A percentile compares a stretch with the other conserved stretches of the same genome.
These are phyloP conservation scores for Crotalus helleri DNA, from an alignment of 2,113 vertebrate genomes.

Conservation along the genomic window DNA sequence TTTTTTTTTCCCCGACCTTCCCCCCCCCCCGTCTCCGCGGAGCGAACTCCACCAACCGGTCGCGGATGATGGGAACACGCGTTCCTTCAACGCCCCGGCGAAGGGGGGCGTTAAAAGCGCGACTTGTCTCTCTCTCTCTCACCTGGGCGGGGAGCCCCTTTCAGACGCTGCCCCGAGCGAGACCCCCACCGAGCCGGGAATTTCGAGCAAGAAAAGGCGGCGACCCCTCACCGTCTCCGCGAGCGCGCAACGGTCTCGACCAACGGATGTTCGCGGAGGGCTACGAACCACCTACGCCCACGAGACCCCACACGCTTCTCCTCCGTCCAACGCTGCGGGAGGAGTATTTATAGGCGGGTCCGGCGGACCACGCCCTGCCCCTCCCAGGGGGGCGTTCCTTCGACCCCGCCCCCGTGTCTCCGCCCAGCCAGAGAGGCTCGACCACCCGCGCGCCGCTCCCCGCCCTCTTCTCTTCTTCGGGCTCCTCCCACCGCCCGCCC, in stretches of 20 bases:
- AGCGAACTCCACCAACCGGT: background rate
- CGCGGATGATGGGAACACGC: background rate
- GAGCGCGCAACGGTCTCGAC: background rate
- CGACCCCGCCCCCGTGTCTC: background rate
- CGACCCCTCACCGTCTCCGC: background rate
- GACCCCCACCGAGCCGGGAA: background rate
- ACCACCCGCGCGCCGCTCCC: fast-evolving
- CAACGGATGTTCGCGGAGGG: background rate
- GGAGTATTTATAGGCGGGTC: background rate
- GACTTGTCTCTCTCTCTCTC: background rate
- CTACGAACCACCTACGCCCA: background rate
- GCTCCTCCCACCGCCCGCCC: background rate
- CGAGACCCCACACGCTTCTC: background rate
- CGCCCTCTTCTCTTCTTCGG: fast-evolving
- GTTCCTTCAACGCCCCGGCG: background rate
- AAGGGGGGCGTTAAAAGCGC: background rate
- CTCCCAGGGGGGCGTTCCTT: background rate
- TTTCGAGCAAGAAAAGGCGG: background rate
- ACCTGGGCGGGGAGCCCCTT: background rate
- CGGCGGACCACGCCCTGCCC: background rate
- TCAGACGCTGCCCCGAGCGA: background rate
- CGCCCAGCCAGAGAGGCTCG: background rate
- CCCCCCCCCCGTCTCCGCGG: background rate
- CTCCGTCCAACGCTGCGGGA: background rate
- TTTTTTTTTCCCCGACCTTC: background rate